A percentile compares a stretch with the other conserved stretches of the same genome.
phyloP scores from a whole-genome alignment of 2,888 invertebrate genomes.

The Steinernema hermaphroditum region DNA sequence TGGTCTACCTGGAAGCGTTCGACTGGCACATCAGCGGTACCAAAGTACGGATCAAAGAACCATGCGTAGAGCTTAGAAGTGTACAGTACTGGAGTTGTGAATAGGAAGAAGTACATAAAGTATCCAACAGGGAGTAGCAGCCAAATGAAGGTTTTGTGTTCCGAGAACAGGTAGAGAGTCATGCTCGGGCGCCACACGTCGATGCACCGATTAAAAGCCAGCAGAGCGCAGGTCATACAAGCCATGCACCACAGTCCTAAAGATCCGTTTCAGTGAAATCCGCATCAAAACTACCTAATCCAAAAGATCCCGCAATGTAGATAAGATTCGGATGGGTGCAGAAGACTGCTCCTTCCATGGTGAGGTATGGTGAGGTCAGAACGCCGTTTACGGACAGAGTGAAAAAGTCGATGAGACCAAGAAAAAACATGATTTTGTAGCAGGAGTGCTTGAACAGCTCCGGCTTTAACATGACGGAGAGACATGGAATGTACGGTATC shows the following conservation, averaged over 20 bases:
- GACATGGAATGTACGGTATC: slow-evolving; percentile 36
- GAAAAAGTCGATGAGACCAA: slow-evolving; percentile 35
- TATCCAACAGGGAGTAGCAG: background rate
- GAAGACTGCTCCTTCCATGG: slow-evolving; percentile 32
- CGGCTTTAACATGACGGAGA: slow-evolving; percentile 29
- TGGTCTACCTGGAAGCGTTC: no score
- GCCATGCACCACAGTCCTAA: background rate
- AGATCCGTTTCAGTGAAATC: no score
- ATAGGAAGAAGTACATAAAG: background rate
- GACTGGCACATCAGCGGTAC: no score
- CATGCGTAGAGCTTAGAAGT: slow-evolving; percentile 3
- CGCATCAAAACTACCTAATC: background rate
- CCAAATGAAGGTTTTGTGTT: no score
- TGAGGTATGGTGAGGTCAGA: slow-evolving; percentile 14
- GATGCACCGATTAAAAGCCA: background rate
- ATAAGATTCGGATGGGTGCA: slow-evolving; percentile 28
- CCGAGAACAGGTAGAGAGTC: no score
- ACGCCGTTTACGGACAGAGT: slow-evolving; percentile 18
- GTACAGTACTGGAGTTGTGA: background rate
- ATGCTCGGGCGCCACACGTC: no score
- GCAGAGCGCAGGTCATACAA: background rate
- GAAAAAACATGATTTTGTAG: slow-evolving; percentile 39
- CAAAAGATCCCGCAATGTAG: slow-evolving; percentile 4
- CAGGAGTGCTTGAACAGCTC: slow-evolving; percentile 35
- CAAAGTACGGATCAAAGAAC: slow-evolving; percentile 31